phyloP scores from a whole-genome alignment of 23 tunicate genomes.

The Clavelina lepadiformis region DNA sequence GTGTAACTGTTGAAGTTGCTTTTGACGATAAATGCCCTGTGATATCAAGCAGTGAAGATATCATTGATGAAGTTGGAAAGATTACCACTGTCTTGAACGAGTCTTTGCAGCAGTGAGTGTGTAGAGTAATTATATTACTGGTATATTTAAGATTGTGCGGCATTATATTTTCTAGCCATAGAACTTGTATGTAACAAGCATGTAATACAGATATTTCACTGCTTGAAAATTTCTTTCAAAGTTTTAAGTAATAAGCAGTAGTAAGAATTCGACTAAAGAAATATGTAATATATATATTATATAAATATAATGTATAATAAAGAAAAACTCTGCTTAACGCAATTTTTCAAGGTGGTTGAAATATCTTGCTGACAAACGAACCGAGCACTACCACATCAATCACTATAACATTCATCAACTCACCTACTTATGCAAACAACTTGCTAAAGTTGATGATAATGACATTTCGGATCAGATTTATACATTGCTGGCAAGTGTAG shows the following conservation, averaged over 20 bases:
- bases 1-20: conserved; percentile 11
- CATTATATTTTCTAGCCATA: too few relatives aligned
- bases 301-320: too few relatives aligned
- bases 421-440: conserved; percentile 54
- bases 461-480: conserved; percentile 47
- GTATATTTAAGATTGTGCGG: too few relatives aligned
- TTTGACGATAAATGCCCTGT: conserved; percentile 23
- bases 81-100: conserved; percentile 33
- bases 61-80: conserved; percentile 15
- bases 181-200: too few relatives aligned
- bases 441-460: conserved; percentile 10
- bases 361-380: conserved; percentile 28
- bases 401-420: conserved; percentile 66
- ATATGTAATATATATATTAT: too few relatives aligned
- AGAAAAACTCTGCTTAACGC: too few relatives aligned
- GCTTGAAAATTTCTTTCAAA: too few relatives aligned
- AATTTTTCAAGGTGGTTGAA: conserved; percentile 59
- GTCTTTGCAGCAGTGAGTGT: conserved; percentile 16
- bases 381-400: conserved; percentile 52
- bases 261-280: too few relatives aligned
- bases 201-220: too few relatives aligned
- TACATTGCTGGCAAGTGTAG: conserved; percentile 16
- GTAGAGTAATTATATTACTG: not conserved
- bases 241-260: too few relatives aligned
- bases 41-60: conserved; percentile 15